These are phyloP conservation scores for Morpho deidamia DNA, from an alignment of 2,888 invertebrate genomes.

Conservation along the genomic window DNA sequence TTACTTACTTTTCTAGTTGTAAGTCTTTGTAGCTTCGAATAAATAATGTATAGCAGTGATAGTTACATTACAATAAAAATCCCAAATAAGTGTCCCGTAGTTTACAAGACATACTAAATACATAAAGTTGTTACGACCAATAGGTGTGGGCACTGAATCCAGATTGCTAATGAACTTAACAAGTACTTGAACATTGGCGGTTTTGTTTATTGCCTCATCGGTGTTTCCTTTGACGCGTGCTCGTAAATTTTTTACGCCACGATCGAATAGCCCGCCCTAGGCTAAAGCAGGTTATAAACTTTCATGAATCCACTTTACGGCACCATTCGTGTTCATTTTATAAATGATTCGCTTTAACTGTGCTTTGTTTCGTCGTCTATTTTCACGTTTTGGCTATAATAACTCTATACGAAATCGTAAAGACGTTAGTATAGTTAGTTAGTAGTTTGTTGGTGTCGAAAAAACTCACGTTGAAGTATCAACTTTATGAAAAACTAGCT, in stretches of 20 bases:
- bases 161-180: constrained; percentile 71
- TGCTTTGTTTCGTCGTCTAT: constrained; percentile 30
- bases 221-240: constrained; percentile 75
- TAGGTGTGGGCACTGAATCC: constrained; percentile 10
- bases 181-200: constrained; percentile 62
- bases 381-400: constrained; percentile 2
- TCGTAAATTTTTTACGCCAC: constrained; percentile 74
- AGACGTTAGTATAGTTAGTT: too few relatives aligned
- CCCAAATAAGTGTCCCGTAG: too few relatives aligned
- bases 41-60: too few relatives aligned
- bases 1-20: too few relatives aligned
- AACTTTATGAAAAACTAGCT: too few relatives aligned
- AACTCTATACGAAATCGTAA: neutral
- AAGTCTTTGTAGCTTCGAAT: too few relatives aligned
- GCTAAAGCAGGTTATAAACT: constrained; percentile 75
- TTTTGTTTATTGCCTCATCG: constrained; percentile 73
- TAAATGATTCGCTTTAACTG: constrained; percentile 40
- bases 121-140: too few relatives aligned
- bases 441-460: too few relatives aligned
- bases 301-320: constrained; percentile 72
- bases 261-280: constrained; percentile 67
- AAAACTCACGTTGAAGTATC: too few relatives aligned
- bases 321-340: constrained; percentile 72
- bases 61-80: too few relatives aligned
- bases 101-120: too few relatives aligned